Conservation (phyloP, 2,888 invertebrate genomes). For the Aquatica leii region DNA sequence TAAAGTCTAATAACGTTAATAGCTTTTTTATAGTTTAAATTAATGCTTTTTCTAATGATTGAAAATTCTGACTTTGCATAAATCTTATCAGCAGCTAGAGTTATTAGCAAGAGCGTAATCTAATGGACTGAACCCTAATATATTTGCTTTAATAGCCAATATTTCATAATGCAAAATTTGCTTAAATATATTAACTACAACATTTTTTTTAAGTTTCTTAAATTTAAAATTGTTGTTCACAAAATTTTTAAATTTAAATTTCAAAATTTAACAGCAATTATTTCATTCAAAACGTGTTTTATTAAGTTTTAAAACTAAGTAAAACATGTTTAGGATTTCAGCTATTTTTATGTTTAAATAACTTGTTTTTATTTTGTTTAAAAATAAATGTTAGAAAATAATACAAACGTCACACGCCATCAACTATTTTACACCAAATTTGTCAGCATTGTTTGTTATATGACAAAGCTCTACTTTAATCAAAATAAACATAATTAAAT, state of each 20-base stretch:
- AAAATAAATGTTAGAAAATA: no score
- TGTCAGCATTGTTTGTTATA: no score
- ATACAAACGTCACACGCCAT: no score
- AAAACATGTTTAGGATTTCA: no score
- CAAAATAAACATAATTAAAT: no score
- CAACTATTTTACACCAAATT: no score
- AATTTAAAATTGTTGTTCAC: background rate
- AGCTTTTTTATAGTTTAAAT: slow-evolving; percentile 13
- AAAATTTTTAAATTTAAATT: no score
- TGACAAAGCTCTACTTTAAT: no score
- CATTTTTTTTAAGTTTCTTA: slow-evolving; percentile 1
- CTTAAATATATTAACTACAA: slow-evolving; percentile 16
- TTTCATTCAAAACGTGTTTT: no score
- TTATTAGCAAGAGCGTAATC: slow-evolving; percentile 27
- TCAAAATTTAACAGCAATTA: slow-evolving; percentile 2
- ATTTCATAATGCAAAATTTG: slow-evolving; percentile 25
- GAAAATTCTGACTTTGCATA: slow-evolving; percentile 19
- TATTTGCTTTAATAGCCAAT: slow-evolving; percentile 19
- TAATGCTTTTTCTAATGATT: slow-evolving; percentile 12
- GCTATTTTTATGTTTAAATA: no score
- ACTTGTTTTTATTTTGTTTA: no score
- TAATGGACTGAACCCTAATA: slow-evolving; percentile 25
- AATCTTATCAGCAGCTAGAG: slow-evolving; percentile 19
- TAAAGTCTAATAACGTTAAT: slow-evolving; percentile 7
- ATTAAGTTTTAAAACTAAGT: no score